Conservation (phyloP, 1,140 invertebrate species). For the Streblospio benedicti region DNA sequence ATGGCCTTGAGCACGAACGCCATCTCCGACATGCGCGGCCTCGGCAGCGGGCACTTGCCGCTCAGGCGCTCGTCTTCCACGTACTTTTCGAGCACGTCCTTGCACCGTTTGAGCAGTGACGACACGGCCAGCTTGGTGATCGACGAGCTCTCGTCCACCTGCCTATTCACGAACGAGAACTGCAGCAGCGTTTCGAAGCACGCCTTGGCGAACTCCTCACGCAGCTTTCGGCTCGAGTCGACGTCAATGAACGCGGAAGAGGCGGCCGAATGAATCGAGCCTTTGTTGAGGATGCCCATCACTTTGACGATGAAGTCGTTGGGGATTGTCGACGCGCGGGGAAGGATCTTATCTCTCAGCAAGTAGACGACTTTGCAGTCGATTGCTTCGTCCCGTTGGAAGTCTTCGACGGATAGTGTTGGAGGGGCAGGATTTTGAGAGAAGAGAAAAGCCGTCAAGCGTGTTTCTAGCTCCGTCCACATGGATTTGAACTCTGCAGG, state of each 20-base stretch:
- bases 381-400: constrained; percentile 70
- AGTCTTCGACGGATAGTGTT: constrained; percentile 69
- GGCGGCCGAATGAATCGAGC: constrained; percentile 84
- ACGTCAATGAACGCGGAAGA: constrained; percentile 56
- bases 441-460: constrained; percentile 85
- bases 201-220: constrained; percentile 90
- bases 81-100: constrained; percentile 81
- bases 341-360: constrained; percentile 74
- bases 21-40: constrained; percentile 89
- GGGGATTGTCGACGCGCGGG: constrained; percentile 68
- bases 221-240: constrained; percentile 70
- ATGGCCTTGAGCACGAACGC: constrained; percentile 94
- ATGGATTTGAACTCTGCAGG: constrained; percentile 48
- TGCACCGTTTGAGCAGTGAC: constrained; percentile 73
- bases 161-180: constrained; percentile 64
- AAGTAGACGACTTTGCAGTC: constrained; percentile 73
- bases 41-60: constrained; percentile 80
- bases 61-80: constrained; percentile 78
- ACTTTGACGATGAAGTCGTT: constrained; percentile 77
- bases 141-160: constrained; percentile 54
- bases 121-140: constrained; percentile 81
- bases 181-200: constrained; percentile 93
- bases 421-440: constrained; percentile 56
- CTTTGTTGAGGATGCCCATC: constrained; percentile 82
- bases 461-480: constrained; percentile 76